Evolutionary conservation across 1,140 invertebrate species (phyloP), one percentile per base, ranked within the genome.

Genomic region (Leptinotarsa texana): DNA sequence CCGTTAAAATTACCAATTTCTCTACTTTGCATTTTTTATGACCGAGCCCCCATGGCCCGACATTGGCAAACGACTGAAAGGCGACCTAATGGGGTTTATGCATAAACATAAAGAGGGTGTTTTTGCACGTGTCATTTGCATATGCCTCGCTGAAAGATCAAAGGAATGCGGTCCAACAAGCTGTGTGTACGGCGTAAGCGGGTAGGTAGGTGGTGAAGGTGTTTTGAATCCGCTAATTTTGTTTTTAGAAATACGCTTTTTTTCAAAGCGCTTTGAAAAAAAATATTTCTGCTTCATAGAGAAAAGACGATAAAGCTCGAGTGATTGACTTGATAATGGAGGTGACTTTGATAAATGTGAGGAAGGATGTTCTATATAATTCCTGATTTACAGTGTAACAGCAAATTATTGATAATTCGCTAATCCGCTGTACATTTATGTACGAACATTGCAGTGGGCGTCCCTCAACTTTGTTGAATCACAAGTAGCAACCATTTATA

Each of bases 51-150:
- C 13, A 15, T 57, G 51, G 51, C 15, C n/a, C 51, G 51, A 57
- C 51, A 57, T 17, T 57, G 15, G 51, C 51, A 57, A 17, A 15
- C 51, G 15, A 57, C 51, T 57, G 51, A 17, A 57, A 57, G 51
- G 51, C 51, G 51, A 57, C 51, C 51, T 57, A 65, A 33, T 65
- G 63, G 63, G 63, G 63, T 65, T 65, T 33, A 65, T 65, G 21
- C 63, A 65, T 65, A 65, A 65, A 65, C 63, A 65, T 65, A 65
- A 65, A 65, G 63, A 65, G 63, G 63, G 63, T 65, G 63, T 65
- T 27, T 65, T 65, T 65, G 63, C 63, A 65, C 63, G 27, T 65
- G 63, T 65, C 63, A 33, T 65, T 65, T 65, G 63, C 63, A 65
- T 65, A 65, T 65, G 63, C 21, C 21, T 8, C 27, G 63, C 27